phyloP scores from a whole-genome alignment of 2,888 invertebrate species.

The Itoplectis maculator region DNA sequence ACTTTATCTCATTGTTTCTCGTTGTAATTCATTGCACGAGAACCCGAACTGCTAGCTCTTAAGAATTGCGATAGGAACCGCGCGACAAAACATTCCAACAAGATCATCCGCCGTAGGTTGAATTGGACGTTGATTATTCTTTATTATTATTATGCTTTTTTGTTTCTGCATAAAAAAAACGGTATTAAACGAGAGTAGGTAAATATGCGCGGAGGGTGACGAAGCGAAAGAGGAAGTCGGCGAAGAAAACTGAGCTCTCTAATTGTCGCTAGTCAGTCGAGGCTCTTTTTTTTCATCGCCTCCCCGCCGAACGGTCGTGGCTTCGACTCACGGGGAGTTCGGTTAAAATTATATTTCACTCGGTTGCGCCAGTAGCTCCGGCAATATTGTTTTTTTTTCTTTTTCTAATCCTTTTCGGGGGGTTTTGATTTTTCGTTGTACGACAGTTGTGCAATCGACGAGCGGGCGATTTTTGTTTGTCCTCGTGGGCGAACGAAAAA shows the following conservation, averaged over 20 bases:
- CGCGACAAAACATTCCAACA: slow-evolving; percentile 52
- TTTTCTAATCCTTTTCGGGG: neutral
- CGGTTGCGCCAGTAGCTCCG: neutral
- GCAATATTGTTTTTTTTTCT: neutral
- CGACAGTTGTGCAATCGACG: neutral
- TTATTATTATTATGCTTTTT: neutral
- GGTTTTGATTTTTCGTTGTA: neutral
- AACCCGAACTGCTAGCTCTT: slow-evolving; percentile 17
- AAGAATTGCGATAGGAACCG: slow-evolving; percentile 29
- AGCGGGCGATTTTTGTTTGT: neutral
- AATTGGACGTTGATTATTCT: slow-evolving; percentile 20
- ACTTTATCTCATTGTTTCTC: slow-evolving; percentile 21
- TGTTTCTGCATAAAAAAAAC: neutral
- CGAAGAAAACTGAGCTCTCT: slow-evolving; percentile 35
- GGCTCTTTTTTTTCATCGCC: slow-evolving; percentile 10
- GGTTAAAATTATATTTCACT: neutral
- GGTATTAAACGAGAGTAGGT: slow-evolving; percentile 16
- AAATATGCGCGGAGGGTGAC: neutral
- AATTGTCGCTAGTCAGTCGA: slow-evolving; percentile 21
- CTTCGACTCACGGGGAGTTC: neutral
- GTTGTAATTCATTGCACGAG: neutral
- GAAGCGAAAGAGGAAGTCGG: neutral
- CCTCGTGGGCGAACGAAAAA: neutral
- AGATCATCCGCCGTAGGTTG: slow-evolving; percentile 14
- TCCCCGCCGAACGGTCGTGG: neutral